phyloP scores from a whole-genome alignment of 2,888 invertebrate genomes.

The Lycaena phlaeas region DNA sequence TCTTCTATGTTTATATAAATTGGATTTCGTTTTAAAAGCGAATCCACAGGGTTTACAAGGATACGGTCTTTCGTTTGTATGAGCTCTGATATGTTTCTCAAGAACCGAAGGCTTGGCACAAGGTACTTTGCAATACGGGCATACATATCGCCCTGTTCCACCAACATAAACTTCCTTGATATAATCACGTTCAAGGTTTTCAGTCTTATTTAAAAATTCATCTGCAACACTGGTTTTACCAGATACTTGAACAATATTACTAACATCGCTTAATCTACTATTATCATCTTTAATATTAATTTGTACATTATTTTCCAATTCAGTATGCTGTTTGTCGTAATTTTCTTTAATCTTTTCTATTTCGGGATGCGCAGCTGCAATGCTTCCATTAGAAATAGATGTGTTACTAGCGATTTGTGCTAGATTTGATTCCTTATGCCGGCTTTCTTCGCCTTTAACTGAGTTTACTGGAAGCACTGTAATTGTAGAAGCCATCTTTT shows the following conservation, averaged over 20 bases:
- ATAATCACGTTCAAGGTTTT: slow-evolving; percentile 68
- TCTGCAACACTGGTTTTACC: slow-evolving; percentile 69
- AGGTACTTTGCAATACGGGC: slow-evolving; percentile 89
- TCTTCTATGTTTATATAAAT: slow-evolving; percentile 91
- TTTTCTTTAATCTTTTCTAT: slow-evolving; percentile 57
- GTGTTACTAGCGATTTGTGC: slow-evolving; percentile 40
- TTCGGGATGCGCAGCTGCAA: slow-evolving; percentile 61
- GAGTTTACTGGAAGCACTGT: slow-evolving; percentile 46
- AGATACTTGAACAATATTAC: slow-evolving; percentile 62
- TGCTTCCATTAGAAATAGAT: slow-evolving; percentile 57
- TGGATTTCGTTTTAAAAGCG: slow-evolving; percentile 95
- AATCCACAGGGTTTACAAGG: slow-evolving; percentile 92
- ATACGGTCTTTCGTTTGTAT: slow-evolving; percentile 93
- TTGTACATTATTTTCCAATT: slow-evolving; percentile 66
- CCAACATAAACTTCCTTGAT: slow-evolving; percentile 59
- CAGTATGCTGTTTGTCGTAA: slow-evolving; percentile 36
- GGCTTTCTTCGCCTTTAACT: slow-evolving; percentile 41
- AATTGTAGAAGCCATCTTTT: slow-evolving; percentile 83
- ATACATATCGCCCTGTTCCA: slow-evolving; percentile 81
- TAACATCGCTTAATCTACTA: slow-evolving; percentile 62
- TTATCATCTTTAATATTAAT: slow-evolving; percentile 64
- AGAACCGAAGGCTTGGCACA: slow-evolving; percentile 95
- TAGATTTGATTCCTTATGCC: slow-evolving; percentile 43
- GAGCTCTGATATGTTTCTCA: slow-evolving; percentile 94
- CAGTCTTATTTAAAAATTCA: slow-evolving; percentile 71